These are phyloP conservation scores for Percopsis omiscomaycus DNA, from an alignment of 2,797 vertebrate species.

Conservation along the genomic window DNA sequence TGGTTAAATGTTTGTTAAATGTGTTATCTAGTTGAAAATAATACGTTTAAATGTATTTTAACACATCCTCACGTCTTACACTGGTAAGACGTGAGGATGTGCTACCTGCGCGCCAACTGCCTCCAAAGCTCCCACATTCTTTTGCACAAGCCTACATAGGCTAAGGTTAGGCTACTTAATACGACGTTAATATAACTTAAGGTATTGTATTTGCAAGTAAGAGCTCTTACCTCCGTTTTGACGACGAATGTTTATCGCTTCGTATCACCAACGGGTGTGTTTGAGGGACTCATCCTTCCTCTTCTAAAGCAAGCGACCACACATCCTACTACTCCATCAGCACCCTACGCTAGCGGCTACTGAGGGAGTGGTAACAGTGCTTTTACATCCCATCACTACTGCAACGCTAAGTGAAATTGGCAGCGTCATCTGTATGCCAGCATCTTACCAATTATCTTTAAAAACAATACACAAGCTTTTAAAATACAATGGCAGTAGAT, in stretches of 20 bases:
- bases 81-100: too few relatives aligned
- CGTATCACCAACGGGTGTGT: conserved; percentile 32
- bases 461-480: too few relatives aligned
- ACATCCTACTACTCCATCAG: conserved; percentile 18
- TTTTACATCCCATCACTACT: too few relatives aligned
- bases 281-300: conserved; percentile 18
- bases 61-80: too few relatives aligned
- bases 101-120: conserved; percentile 5
- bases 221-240: conserved; percentile 50
- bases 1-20: too few relatives aligned
- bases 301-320: conserved; percentile 30
- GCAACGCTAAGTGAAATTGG: too few relatives aligned
- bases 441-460: too few relatives aligned
- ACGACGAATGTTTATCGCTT: conserved; percentile 28
- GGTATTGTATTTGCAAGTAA: not conserved
- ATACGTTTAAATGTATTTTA: too few relatives aligned
- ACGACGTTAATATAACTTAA: not conserved
- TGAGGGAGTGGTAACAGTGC: conserved; percentile 7
- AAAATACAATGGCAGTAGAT: too few relatives aligned
- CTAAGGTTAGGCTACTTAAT: not conserved
- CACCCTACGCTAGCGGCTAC: conserved; percentile 26
- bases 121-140: not conserved
- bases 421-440: too few relatives aligned
- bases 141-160: not conserved
- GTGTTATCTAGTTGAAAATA: too few relatives aligned